These are phyloP conservation scores for Phymastichus coffea DNA, from an alignment of 1,140 invertebrate genomes.

Conservation along the genomic window DNA sequence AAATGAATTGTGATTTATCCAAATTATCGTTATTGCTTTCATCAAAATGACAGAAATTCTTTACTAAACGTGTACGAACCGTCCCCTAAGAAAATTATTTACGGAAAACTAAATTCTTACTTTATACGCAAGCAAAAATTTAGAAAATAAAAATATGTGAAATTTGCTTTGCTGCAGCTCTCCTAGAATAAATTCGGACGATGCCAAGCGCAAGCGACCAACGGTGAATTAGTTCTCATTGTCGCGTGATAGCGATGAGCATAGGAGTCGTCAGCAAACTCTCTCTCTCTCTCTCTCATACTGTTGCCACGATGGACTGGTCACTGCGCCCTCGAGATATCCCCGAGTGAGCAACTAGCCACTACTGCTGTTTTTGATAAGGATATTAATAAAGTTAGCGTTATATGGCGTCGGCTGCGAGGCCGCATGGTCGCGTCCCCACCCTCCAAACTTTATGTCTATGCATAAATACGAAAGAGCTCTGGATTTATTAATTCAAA, in stretches of 20 bases:
- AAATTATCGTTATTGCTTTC: no score
- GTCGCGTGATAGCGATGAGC: constrained; percentile 45
- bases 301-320: constrained; percentile 32
- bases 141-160: neutral
- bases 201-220: neutral
- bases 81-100: no score
- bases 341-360: constrained; percentile 38
- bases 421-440: no score
- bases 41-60: no score
- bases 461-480: constrained; percentile 7
- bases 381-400: constrained; percentile 50
- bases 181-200: constrained; percentile 24
- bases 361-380: constrained; percentile 45
- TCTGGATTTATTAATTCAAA: constrained; percentile 16
- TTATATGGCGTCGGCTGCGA: no score
- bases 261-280: constrained; percentile 46
- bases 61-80: no score
- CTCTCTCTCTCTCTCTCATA: no score
- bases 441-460: no score
- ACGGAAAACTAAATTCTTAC: no score
- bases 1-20: no score
- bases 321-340: constrained; percentile 47
- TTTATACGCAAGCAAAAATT: no score
- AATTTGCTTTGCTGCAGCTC: constrained; percentile 23
- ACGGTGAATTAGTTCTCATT: no score